Evolutionary conservation across 1,140 invertebrate genomes (phyloP).

Genomic region (Heterodera schachtii): DNA sequence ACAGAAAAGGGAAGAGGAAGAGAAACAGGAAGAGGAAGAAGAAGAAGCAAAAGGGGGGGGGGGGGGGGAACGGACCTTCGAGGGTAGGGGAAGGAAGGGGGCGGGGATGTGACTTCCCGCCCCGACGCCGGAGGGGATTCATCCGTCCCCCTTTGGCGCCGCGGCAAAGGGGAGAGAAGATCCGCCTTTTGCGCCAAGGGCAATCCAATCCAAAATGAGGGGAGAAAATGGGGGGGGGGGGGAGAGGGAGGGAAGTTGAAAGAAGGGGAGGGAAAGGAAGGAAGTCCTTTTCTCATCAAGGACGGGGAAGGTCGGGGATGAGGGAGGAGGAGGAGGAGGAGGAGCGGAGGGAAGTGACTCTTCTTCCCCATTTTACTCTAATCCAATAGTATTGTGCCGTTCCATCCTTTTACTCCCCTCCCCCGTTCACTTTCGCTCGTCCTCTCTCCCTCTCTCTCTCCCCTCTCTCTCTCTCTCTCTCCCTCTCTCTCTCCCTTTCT

Average conservation of each 20-base stretch:
- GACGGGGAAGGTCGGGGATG: not conserved
- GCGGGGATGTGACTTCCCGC: not conserved
- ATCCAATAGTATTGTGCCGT: no score
- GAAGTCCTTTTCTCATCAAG: not conserved
- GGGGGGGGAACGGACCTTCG: not conserved
- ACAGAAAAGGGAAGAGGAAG: not conserved
- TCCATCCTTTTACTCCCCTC: no score
- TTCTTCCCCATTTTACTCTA: not conserved
- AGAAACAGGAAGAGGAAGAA: not conserved
- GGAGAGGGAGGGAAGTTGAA: not conserved
- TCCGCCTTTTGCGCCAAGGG: conserved; percentile 1
- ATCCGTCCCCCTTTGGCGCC: not conserved
- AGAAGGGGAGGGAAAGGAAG: not conserved
- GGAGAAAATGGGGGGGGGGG: not conserved
- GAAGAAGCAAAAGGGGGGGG: not conserved
- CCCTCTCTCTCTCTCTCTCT: no score
- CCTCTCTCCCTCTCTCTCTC: no score
- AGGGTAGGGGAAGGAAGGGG: no score
- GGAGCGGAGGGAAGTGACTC: not conserved
- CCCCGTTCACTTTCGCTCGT: no score
- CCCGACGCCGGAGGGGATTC: not conserved
- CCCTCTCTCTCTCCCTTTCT: no score
- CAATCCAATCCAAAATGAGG: not conserved
- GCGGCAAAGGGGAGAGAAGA: not conserved
- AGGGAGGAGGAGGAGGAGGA: not conserved